phyloP scores from a whole-genome alignment of 2,113 vertebrate genomes.

The Gallinago media region DNA sequence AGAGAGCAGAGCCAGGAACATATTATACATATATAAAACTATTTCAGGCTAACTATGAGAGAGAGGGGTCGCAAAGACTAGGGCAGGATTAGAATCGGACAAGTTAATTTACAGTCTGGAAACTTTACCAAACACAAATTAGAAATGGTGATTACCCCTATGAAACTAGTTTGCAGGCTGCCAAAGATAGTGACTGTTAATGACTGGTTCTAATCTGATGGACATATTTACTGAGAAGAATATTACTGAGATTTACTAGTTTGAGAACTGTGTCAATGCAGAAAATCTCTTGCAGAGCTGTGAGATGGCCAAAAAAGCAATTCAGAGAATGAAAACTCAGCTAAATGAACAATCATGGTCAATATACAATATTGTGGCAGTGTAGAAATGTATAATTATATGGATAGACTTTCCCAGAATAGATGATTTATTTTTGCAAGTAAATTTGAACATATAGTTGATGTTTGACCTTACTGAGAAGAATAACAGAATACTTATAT shows the following conservation, averaged over 20 bases:
- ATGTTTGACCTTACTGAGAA: neutral
- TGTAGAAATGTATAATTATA: neutral
- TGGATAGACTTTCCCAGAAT: neutral
- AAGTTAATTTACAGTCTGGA: neutral
- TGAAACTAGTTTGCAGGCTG: neutral
- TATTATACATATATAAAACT: neutral
- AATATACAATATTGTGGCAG: neutral
- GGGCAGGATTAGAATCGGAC: neutral
- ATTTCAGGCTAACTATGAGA: neutral
- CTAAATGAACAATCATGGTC: neutral
- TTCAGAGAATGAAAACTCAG: slow-evolving; percentile 51
- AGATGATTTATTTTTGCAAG: neutral
- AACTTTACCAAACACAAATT: neutral
- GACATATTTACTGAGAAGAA: slow-evolving; percentile 30
- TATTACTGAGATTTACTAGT: slow-evolving; percentile 38
- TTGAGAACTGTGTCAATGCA: neutral
- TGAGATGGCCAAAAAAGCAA: slow-evolving; percentile 46
- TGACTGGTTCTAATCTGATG: slow-evolving; percentile 29
- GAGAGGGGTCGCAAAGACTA: neutral
- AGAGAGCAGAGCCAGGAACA: neutral
- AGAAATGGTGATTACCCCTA: neutral
- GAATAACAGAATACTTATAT: neutral
- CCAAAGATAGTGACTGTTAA: neutral
- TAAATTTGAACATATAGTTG: neutral
- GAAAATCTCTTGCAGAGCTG: neutral